Conservation (phyloP, 92 coral and sea anemone genomes). For the Zoanthus sansibaricus region DNA sequence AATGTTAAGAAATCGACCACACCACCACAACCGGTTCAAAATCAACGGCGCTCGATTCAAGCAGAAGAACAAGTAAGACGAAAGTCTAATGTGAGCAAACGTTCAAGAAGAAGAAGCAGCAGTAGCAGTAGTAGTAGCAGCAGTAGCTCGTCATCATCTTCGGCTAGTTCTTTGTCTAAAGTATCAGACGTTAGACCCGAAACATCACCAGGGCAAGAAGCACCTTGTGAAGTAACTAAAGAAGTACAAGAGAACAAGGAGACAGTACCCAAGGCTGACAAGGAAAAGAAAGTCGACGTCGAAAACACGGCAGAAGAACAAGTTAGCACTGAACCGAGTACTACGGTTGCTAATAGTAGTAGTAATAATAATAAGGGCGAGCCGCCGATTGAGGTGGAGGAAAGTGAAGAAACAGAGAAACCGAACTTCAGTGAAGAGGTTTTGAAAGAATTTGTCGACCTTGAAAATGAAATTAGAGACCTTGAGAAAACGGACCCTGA, state of each 20-base stretch:
- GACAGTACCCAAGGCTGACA: background rate
- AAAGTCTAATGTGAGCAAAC: background rate
- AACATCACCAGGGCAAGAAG: slow-evolving; percentile 32
- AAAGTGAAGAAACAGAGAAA: slow-evolving; percentile 63
- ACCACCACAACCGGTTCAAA: slow-evolving; percentile 45
- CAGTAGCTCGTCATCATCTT: slow-evolving; percentile 14
- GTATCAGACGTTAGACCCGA: slow-evolving; percentile 11
- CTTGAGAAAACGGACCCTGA: slow-evolving; percentile 73
- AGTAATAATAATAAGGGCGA: slow-evolving; percentile 14
- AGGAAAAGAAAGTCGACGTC: background rate
- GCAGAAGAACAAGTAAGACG: slow-evolving; percentile 27
- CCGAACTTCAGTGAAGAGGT: slow-evolving; percentile 87
- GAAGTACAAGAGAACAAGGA: background rate
- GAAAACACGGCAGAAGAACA: slow-evolving; percentile 46
- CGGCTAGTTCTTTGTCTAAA: slow-evolving; percentile 11
- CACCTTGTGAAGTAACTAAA: slow-evolving; percentile 23
- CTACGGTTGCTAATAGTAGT: background rate
- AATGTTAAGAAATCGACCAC: slow-evolving; percentile 68
- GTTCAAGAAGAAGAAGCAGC: background rate
- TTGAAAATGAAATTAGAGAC: slow-evolving; percentile 73
- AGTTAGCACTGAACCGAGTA: slow-evolving; percentile 19
- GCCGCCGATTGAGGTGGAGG: slow-evolving; percentile 21
- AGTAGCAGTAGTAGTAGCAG: background rate
- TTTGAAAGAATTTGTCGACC: slow-evolving; percentile 78
- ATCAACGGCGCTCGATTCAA: background rate